Conservation (phyloP, 2,888 invertebrate genomes). For the Diplazon laetatorius region DNA sequence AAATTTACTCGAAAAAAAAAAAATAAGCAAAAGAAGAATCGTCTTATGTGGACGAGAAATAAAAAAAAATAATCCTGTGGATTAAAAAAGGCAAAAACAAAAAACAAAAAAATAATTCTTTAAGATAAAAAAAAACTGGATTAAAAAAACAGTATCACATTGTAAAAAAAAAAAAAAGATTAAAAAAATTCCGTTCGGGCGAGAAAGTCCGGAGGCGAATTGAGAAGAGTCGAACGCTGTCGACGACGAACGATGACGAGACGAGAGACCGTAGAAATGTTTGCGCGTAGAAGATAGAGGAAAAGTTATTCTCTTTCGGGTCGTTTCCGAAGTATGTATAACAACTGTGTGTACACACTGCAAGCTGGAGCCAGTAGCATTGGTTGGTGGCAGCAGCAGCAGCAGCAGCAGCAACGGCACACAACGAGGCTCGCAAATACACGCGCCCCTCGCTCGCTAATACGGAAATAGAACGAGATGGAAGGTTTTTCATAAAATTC, state of each 20-base stretch:
- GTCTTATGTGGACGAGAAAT: too few species aligned
- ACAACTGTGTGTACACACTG: conserved; percentile 31
- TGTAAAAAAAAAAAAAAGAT: too few species aligned
- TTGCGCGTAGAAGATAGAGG: conserved; percentile 7
- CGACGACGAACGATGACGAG: too few species aligned
- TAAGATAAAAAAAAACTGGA: background rate
- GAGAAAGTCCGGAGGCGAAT: background rate
- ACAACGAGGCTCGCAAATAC: conserved; percentile 40
- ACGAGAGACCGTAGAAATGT: conserved; percentile 21
- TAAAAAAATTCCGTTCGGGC: background rate
- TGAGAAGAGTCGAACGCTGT: background rate
- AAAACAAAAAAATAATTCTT: too few species aligned
- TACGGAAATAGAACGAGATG: conserved; percentile 60
- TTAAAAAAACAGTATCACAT: background rate
- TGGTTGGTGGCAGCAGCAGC: conserved; percentile 11
- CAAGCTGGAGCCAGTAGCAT: background rate
- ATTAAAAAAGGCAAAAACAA: too few species aligned
- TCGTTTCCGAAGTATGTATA: conserved; percentile 5
- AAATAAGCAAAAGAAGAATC: too few species aligned
- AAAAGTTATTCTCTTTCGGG: conserved; percentile 21
- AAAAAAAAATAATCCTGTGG: too few species aligned
- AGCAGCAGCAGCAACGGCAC: conserved; percentile 4
- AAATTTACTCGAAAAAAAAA: too few species aligned
- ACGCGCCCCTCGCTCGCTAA: conserved; percentile 47
- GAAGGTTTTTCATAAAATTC: conserved; percentile 55